A percentile compares a stretch with the other conserved stretches of the same genome.
These are phyloP conservation scores for Leucoraja erinaceus DNA, from an alignment of 2,113 vertebrate genomes.

Conservation along the genomic window DNA sequence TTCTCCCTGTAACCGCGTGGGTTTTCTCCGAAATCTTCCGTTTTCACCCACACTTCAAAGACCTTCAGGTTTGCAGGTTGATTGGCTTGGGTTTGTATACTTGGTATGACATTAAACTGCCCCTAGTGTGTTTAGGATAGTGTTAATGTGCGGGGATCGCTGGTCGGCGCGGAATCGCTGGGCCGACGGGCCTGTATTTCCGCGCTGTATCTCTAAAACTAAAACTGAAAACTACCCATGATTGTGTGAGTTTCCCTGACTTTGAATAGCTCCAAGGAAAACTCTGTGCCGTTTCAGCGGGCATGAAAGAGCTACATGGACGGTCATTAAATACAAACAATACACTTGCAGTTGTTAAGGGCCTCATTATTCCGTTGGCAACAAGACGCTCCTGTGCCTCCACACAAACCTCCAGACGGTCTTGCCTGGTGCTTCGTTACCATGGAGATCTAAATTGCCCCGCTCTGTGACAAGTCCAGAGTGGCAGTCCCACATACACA, in stretches of 20 bases:
- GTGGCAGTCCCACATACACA: background rate
- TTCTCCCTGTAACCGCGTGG: too few species aligned
- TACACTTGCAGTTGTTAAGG: background rate
- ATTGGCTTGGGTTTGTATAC: too few species aligned
- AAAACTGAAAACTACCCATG: too few species aligned
- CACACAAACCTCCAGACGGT: background rate
- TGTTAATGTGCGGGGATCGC: too few species aligned
- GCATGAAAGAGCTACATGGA: background rate
- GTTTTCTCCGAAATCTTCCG: too few species aligned
- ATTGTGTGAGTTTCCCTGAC: background rate
- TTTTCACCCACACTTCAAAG: too few species aligned
- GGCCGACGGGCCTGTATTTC: too few species aligned
- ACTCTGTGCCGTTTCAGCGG: background rate
- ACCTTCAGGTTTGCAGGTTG: too few species aligned
- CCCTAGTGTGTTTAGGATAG: too few species aligned
- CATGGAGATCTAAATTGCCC: constrained; percentile 15
- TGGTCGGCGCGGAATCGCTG: too few species aligned
- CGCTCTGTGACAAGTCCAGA: background rate
- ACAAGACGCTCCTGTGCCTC: background rate
- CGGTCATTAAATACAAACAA: background rate
- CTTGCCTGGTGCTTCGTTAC: background rate
- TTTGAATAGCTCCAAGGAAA: background rate
- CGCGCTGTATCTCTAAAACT: too few species aligned
- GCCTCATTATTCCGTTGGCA: background rate
- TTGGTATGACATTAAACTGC: too few species aligned